Conservation (phyloP, 2,797 vertebrate genomes). For the Brachyrhaphis roseni region DNA sequence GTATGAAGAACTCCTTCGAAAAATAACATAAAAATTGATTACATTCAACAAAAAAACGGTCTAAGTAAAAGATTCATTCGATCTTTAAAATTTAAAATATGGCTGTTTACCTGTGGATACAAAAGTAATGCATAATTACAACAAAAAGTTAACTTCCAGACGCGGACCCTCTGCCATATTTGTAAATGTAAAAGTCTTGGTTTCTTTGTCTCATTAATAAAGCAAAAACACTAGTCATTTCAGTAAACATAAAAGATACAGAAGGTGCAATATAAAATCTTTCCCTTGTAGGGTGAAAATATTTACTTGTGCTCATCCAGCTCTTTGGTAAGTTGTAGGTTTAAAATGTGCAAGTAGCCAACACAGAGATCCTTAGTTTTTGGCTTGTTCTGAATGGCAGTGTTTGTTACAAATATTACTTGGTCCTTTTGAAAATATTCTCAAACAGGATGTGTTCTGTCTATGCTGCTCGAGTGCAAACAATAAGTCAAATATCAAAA, state of each 20-base stretch:
- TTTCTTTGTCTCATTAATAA: constrained; percentile 5
- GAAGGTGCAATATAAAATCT: constrained; percentile 25
- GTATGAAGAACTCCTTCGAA: not conserved
- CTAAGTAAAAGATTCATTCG: not conserved
- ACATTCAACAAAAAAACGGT: constrained; percentile 7
- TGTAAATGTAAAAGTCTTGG: not conserved
- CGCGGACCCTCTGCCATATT: not conserved
- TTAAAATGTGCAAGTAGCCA: constrained; percentile 27
- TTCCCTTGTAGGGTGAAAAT: constrained; percentile 34
- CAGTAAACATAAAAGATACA: constrained; percentile 29
- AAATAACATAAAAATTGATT: not conserved
- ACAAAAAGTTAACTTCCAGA: not conserved
- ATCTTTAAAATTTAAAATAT: constrained; percentile 1
- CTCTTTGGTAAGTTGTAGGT: constrained; percentile 33
- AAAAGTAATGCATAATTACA: not conserved
- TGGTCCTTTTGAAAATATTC: constrained; percentile 4
- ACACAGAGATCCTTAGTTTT: not conserved
- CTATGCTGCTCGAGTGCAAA: constrained; percentile 10
- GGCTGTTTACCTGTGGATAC: not conserved
- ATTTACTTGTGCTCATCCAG: constrained; percentile 8
- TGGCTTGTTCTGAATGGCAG: constrained; percentile 6
- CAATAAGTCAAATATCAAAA: constrained; percentile 7
- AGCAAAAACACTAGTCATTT: constrained; percentile 3
- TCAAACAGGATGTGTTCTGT: not conserved
- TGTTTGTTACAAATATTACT: constrained; percentile 5